Percentiles rank a stretch among this genome's conserved stretches.
phyloP scores from a whole-genome alignment of 2,113 vertebrate genomes.

The Osmerus mordax region DNA sequence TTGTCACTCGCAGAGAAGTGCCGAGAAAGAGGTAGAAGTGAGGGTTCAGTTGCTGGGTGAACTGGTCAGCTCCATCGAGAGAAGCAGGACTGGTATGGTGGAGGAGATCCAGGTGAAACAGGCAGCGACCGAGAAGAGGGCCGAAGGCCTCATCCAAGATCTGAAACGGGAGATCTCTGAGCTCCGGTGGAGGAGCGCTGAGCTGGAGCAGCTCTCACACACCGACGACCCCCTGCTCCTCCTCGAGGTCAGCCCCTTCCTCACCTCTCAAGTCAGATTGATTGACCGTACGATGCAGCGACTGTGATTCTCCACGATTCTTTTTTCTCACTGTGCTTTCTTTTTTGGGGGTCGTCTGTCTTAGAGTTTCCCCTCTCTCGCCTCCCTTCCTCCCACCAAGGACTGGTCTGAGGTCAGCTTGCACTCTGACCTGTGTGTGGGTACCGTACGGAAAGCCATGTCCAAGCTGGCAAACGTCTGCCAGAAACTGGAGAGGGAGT shows the following conservation, averaged over 20 bases:
- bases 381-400: constrained; percentile 37
- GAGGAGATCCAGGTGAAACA: constrained; percentile 49
- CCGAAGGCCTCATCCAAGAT: constrained; percentile 38
- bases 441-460: constrained; percentile 28
- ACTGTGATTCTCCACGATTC: too few relatives aligned
- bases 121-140: constrained; percentile 37
- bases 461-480: neutral
- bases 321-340: neutral
- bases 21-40: constrained; percentile 46
- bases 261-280: too few relatives aligned
- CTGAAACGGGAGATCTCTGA: constrained; percentile 54
- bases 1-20: constrained; percentile 39
- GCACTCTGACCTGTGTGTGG: constrained; percentile 50
- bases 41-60: constrained; percentile 39
- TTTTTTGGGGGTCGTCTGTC: neutral
- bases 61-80: constrained; percentile 39
- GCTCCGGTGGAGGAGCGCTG: constrained; percentile 41
- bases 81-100: constrained; percentile 27
- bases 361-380: constrained; percentile 44
- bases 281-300: too few relatives aligned
- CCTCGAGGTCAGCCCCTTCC: constrained; percentile 50
- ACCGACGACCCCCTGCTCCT: constrained; percentile 60
- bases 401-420: constrained; percentile 51
- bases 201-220: constrained; percentile 49
- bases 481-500: neutral